A percentile compares a stretch with the other conserved stretches of the same genome.
These are phyloP conservation scores for Drosophila ambigua DNA, from an alignment of 1,140 invertebrate genomes.

Conservation along the genomic window DNA sequence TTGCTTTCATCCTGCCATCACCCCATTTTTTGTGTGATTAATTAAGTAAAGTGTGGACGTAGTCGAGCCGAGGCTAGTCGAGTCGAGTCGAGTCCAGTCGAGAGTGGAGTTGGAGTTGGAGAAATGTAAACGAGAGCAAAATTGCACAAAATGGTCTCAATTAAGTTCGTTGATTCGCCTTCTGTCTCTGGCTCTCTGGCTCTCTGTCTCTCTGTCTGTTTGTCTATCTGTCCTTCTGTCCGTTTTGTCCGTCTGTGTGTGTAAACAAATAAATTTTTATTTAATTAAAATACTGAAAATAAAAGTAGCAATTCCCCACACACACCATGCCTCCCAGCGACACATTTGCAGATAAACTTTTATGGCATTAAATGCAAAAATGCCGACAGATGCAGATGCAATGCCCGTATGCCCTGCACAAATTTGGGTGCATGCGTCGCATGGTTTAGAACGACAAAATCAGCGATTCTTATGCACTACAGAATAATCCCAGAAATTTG, in stretches of 20 bases:
- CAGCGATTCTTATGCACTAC: too few species aligned
- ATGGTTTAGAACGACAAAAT: too few species aligned
- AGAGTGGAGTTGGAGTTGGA: background rate
- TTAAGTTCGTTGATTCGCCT: slow-evolving; percentile 34
- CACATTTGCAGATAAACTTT: slow-evolving; percentile 55
- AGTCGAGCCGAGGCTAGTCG: slow-evolving; percentile 1
- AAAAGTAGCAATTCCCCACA: slow-evolving; percentile 26
- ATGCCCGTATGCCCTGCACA: background rate
- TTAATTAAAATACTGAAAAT: slow-evolving; percentile 52
- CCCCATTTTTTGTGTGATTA: slow-evolving; percentile 15
- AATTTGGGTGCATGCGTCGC: too few species aligned
- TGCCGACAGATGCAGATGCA: slow-evolving; percentile 42
- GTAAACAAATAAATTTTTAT: slow-evolving; percentile 46
- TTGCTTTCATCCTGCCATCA: background rate
- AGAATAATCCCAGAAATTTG: too few species aligned
- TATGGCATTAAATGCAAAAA: slow-evolving; percentile 50
- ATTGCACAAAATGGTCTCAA: slow-evolving; percentile 41
- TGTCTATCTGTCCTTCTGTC: background rate
- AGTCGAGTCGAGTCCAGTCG: too few species aligned
- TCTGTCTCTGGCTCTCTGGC: too few species aligned
- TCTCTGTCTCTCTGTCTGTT: background rate
- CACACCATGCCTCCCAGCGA: slow-evolving; percentile 3
- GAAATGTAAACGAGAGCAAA: slow-evolving; percentile 20
- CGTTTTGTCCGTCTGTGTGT: background rate
- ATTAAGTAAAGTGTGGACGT: slow-evolving; percentile 26